Evolutionary conservation across 2,113 vertebrate species (phyloP).

Genomic region (Coptodon bakossiorum): DNA sequence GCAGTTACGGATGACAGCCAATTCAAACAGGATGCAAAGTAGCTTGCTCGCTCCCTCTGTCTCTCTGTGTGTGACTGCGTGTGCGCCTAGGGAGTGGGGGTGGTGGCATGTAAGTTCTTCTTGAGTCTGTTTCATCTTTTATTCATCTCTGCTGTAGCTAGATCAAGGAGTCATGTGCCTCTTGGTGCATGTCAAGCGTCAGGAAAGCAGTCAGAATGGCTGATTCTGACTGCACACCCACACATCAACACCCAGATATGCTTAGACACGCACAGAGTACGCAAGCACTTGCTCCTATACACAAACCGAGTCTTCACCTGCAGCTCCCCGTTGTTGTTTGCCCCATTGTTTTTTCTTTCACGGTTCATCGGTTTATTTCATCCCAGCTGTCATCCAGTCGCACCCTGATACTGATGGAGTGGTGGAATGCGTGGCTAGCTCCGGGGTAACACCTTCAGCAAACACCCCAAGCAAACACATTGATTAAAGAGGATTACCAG

Average conservation of each 20-base stretch:
- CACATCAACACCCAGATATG: background rate
- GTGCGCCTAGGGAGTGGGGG: slow-evolving; percentile 32
- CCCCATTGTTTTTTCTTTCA: slow-evolving; percentile 5
- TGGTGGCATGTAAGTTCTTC: slow-evolving; percentile 61
- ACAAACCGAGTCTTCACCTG: slow-evolving; percentile 8
- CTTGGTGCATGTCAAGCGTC: slow-evolving; percentile 65
- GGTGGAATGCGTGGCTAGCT: slow-evolving; percentile 40
- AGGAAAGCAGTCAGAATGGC: slow-evolving; percentile 61
- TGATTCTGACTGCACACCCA: slow-evolving; percentile 33
- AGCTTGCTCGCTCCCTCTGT: slow-evolving; percentile 26
- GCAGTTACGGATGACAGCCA: slow-evolving; percentile 60
- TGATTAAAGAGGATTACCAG: slow-evolving; percentile 61
- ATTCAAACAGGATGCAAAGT: slow-evolving; percentile 72
- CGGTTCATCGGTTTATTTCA: slow-evolving; percentile 6
- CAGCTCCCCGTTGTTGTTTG: slow-evolving; percentile 6
- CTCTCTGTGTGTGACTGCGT: background rate
- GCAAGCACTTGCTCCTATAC: background rate
- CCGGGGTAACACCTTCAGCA: slow-evolving; percentile 59
- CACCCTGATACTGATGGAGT: slow-evolving; percentile 15
- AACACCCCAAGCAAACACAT: slow-evolving; percentile 64
- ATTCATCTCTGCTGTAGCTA: slow-evolving; percentile 62
- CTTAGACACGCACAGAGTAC: slow-evolving; percentile 5
- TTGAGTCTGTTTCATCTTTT: slow-evolving; percentile 70
- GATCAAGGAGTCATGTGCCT: slow-evolving; percentile 67
- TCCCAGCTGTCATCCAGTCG: slow-evolving; percentile 16